These are phyloP conservation scores for Nyctibius bracteatus DNA, from an alignment of 2,113 vertebrate species.

Conservation along the genomic window DNA sequence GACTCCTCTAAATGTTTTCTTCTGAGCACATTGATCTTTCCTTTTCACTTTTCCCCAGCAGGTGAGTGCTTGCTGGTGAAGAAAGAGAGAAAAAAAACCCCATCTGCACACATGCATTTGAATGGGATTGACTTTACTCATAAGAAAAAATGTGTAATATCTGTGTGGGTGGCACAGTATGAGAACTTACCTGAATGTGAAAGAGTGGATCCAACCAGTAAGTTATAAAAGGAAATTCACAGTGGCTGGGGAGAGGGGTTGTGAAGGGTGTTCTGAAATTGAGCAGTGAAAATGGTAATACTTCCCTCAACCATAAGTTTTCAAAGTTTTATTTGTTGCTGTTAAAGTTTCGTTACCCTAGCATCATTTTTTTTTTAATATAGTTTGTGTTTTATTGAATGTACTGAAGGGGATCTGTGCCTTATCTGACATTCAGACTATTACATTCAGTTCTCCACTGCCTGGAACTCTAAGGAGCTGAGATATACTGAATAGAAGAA, in stretches of 20 bases:
- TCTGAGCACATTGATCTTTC: background rate
- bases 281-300: background rate
- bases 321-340: background rate
- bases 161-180: background rate
- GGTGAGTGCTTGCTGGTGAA: background rate
- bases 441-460: background rate
- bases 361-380: background rate
- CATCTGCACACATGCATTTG: background rate
- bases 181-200: background rate
- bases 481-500: background rate
- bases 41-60: background rate
- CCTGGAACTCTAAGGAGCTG: background rate
- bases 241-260: background rate
- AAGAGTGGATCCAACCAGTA: background rate
- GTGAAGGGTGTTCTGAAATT: background rate
- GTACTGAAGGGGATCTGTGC: background rate
- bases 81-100: background rate
- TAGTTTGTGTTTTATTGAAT: background rate
- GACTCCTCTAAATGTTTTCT: background rate
- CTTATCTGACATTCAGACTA: background rate
- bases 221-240: background rate
- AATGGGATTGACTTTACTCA: background rate
- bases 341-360: background rate
- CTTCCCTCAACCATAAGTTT: background rate
- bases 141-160: background rate